Base-by-base conservation (phyloP, 2,888 invertebrate genomes). In the Brenthis hecate region DNA sequence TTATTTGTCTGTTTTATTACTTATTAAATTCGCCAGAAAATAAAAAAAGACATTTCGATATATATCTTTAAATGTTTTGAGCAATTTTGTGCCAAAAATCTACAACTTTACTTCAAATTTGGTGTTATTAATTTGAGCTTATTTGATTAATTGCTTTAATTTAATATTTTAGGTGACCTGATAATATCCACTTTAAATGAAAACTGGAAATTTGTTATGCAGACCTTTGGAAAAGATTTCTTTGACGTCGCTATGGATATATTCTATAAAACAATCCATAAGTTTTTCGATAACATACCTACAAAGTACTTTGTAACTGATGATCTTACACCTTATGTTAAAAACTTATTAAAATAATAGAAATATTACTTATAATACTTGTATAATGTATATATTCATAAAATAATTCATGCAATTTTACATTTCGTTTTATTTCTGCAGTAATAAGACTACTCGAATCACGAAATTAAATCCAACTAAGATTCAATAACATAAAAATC, bases 141-240 rank as follows among this genome's bases (percentile, higher is more conserved):
- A 50, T n/a, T 36, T 3, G 14, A n/a, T 56, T n/a, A 6, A 28
- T 61, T 13, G 14, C 4, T 23, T 1, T 53, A 61, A 47, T 2
- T 16, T 23, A 23, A 16, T 13, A 32, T 62, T 62, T 53, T 13
- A 62, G 62, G 62, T 53, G 62, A 53, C 51, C 4, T 36, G 36
- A 58, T 78, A 13, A 70, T 74, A 0, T 64, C 68, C 14, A 69
- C 78, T 36, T 48, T 78, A 47, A 80, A 78, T 58, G 62, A 76
- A 51, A 80, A 78, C 61, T 79, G 77, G 78, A 74, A 64, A 36
- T 13, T 70, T 0, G 58, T 78, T 13, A 63, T 77, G 57, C 54
- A 69, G 4, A 66, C 72, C 0, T 76, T 78, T 56, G 78, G 78
- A 13, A 57, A 68, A 6, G 53, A 48, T 8, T 72, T 79, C 53